phyloP scores from a whole-genome alignment of 2,797 vertebrate species.

The Lophotriccus pileatus region DNA sequence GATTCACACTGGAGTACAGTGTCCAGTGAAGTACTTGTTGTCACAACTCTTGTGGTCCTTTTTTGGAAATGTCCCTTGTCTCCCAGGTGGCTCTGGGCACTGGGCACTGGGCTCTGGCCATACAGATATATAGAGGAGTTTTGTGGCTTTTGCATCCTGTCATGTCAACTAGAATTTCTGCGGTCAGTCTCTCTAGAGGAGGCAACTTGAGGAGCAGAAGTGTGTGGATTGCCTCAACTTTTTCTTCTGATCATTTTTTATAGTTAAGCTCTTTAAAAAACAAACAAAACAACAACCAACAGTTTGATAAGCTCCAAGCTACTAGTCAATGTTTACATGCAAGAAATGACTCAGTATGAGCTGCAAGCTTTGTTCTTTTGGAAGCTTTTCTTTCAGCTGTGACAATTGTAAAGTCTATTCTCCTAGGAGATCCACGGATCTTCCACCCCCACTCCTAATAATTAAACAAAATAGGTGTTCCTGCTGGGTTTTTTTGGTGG shows the following conservation, averaged over 20 bases:
- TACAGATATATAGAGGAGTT: not conserved
- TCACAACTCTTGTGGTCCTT: not conserved
- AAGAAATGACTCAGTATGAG: not conserved
- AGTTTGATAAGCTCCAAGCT: not conserved
- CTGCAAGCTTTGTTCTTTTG: not conserved
- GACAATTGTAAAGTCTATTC: not conserved
- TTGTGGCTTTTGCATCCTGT: not conserved
- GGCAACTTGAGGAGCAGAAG: not conserved
- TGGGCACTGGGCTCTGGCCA: not conserved
- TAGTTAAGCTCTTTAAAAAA: not conserved
- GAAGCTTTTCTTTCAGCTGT: not conserved
- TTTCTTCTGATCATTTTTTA: not conserved
- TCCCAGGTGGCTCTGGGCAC: not conserved
- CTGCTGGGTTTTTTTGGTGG: not conserved
- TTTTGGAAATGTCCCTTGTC: not conserved
- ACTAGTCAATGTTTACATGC: not conserved
- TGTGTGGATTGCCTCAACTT: not conserved
- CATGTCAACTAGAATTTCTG: not conserved
- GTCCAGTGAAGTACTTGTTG: not conserved
- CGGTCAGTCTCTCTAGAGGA: not conserved
- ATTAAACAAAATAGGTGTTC: not conserved
- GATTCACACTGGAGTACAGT: not conserved
- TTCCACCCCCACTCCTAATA: not conserved
- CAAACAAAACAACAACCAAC: not conserved
- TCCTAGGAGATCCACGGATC: not conserved